Evolutionary conservation across 1,140 invertebrate genomes (phyloP).

Genomic region (Oppia nitens): DNA sequence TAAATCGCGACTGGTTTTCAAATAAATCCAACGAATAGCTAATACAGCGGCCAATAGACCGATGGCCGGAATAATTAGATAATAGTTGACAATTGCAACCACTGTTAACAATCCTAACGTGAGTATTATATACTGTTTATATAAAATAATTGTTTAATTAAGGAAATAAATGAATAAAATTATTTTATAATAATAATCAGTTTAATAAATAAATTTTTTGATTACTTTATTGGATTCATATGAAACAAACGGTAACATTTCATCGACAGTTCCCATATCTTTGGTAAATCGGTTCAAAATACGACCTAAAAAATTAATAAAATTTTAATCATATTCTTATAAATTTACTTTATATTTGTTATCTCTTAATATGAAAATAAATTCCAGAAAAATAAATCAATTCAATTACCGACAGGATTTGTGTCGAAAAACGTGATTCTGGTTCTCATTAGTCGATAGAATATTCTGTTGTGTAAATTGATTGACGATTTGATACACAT

Average conservation of each 20-base stretch:
- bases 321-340: too few relatives aligned
- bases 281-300: slow-evolving; percentile 69
- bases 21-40: slow-evolving; percentile 52
- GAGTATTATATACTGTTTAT: too few relatives aligned
- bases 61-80: slow-evolving; percentile 49
- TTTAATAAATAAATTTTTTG: slow-evolving; percentile 33
- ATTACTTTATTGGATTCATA: slow-evolving; percentile 64
- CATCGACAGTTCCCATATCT: slow-evolving; percentile 70
- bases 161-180: slow-evolving; percentile 21
- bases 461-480: slow-evolving; percentile 65
- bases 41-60: slow-evolving; percentile 51
- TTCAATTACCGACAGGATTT: slow-evolving; percentile 51
- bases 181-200: slow-evolving; percentile 1
- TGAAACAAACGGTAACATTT: slow-evolving; percentile 53
- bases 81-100: slow-evolving; percentile 52
- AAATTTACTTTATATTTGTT: too few relatives aligned
- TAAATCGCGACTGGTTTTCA: slow-evolving; percentile 59
- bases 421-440: slow-evolving; percentile 76
- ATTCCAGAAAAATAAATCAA: too few relatives aligned
- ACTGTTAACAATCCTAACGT: slow-evolving; percentile 54
- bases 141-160: too few relatives aligned
- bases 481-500: slow-evolving; percentile 61
- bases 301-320: too few relatives aligned
- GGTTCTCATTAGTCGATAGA: slow-evolving; percentile 53
- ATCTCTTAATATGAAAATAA: too few relatives aligned